These are phyloP conservation scores for Pterocles orientalis DNA, from an alignment of 2,113 vertebrate species.

Conservation along the genomic window DNA sequence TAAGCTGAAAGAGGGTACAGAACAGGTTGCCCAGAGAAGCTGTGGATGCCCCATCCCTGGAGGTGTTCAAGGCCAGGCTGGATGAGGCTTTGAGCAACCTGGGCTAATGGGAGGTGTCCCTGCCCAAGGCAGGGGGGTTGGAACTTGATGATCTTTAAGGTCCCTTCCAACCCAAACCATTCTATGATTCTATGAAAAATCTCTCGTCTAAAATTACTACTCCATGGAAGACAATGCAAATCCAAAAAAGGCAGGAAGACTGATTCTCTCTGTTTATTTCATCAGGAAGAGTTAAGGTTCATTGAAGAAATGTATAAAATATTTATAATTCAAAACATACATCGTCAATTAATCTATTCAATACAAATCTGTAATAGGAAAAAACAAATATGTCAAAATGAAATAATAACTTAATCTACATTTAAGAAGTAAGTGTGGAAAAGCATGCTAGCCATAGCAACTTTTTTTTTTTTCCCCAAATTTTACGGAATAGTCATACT, in stretches of 20 bases:
- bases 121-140: too few relatives aligned
- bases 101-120: too few relatives aligned
- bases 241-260: neutral
- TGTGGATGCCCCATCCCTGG: too few relatives aligned
- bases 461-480: neutral
- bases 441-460: neutral
- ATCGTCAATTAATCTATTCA: neutral
- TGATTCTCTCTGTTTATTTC: neutral
- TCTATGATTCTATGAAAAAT: neutral
- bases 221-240: neutral
- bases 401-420: neutral
- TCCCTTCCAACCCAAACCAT: too few relatives aligned
- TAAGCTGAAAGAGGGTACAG: too few relatives aligned
- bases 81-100: too few relatives aligned
- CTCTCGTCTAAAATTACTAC: neutral
- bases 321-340: neutral
- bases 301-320: neutral
- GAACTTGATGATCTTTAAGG: too few relatives aligned
- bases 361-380: neutral
- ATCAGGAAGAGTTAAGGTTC: neutral
- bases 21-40: too few relatives aligned
- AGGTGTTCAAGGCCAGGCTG: too few relatives aligned
- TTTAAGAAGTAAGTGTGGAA: neutral
- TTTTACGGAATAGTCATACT: neutral
- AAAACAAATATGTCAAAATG: neutral